Evolutionary conservation across 2,888 invertebrate species (phyloP).

Genomic region (Drosophila macrospina): DNA sequence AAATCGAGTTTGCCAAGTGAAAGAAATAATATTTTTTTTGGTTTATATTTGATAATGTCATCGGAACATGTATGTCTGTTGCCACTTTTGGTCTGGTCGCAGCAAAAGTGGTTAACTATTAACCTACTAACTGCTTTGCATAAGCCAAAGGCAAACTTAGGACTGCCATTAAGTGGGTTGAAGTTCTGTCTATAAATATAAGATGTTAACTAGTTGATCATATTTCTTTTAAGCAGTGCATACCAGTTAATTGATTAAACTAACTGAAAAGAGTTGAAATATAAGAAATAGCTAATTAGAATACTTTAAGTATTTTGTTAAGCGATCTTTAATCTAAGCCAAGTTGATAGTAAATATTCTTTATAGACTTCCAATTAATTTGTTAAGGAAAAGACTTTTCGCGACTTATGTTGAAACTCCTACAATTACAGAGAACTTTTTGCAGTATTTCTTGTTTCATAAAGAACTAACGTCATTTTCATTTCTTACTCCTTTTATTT

Average conservation of each 20-base stretch:
- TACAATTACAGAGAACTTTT: neutral
- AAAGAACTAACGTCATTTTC: too few species aligned
- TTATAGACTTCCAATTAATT: too few species aligned
- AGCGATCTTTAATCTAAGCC: too few species aligned
- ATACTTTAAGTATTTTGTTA: too few species aligned
- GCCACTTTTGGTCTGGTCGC: constrained; percentile 46
- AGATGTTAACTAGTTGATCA: neutral
- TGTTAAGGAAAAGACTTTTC: neutral
- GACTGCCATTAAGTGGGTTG: constrained; percentile 19
- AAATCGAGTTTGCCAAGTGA: constrained; percentile 23
- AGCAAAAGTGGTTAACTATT: constrained; percentile 31
- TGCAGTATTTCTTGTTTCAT: too few species aligned
- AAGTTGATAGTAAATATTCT: too few species aligned
- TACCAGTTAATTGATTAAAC: too few species aligned
- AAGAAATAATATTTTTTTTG: constrained; percentile 7
- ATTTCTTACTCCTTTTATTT: too few species aligned
- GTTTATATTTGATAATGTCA: constrained; percentile 48
- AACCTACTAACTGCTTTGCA: constrained; percentile 58
- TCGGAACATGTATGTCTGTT: constrained; percentile 48
- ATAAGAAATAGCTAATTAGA: too few species aligned
- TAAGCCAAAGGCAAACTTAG: constrained; percentile 38
- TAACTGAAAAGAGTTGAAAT: too few species aligned
- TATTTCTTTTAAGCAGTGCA: neutral
- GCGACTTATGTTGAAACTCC: neutral
- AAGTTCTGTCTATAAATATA: constrained; percentile 12